Base-by-base conservation (phyloP, 1,140 invertebrate genomes). In the Trissolcus basalis region DNA sequence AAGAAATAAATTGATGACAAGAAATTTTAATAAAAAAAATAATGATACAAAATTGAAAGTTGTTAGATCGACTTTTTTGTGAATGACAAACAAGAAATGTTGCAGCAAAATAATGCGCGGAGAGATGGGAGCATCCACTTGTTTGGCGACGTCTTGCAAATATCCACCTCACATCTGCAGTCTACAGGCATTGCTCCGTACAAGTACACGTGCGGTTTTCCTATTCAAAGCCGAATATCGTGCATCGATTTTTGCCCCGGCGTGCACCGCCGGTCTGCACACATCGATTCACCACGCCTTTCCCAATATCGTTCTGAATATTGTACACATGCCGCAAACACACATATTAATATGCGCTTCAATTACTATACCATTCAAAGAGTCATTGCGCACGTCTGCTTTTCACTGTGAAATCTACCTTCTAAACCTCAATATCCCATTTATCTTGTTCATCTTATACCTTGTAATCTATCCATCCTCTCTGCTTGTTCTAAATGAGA, bases 221-320 rank as follows among this genome's bases (percentile, higher is more conserved):
- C 58, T 48, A 61, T 61, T 43, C 15, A 61, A 61, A 61, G 10
- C 5, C 36, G 36, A 50, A 61, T 61, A 61, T 61, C 58, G 36
- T 16, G 48, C 15, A 50, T 61, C 58, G 58, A 61, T 61, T 53
- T 61, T 61, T 61, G 15, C 35, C 11, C 43, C 10, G 19, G 13
- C 54, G 12, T 19, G 19, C 19, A 27, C 36, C 44, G 13, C 2
- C n/a, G 12, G 15, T 45, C 33, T 15, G 49, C 45, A 15, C 16
- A 33, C 48, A 15, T 15, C 36, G 48, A 43, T 15, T 61, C 48
- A 49, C 59, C 59, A 53, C 59, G 45, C 53, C 59, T 53, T 50
- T 39, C 11, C n/a, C 47, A 60, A 60, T 60, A 50, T 47, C 44
- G 19, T 8, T 8, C 56, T 8, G 43, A 58, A 59, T 41, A 47